Base-by-base conservation (phyloP, 1,140 invertebrate species). In the Trachymyrmex cornetzi region DNA sequence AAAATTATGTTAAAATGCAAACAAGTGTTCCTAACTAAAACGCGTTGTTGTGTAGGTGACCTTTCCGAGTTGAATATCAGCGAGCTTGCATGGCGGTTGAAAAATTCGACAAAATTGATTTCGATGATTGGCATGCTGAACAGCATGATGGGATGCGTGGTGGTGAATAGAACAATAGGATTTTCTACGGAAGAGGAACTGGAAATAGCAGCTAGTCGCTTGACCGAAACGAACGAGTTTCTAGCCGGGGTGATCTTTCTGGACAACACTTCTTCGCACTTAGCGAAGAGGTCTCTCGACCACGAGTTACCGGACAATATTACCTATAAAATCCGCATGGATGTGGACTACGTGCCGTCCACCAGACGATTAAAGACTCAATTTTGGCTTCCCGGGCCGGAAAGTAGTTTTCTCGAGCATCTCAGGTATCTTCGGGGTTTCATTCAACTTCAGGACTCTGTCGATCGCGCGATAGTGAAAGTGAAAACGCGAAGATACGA, bases 391-490 rank as follows among this genome's bases (percentile, higher is more conserved):
- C 97, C 97, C 0, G 97, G 97, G 0, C 96, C 97, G 0, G 96
- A 97, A 84, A 94, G 94, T 2, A 96, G 94, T 87, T 97, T 97
- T 93, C 91, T 97, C 11, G 96, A 97, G 63, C 95, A 97, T 91
- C 95, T 97, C 85, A 95, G 97, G 30, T 97, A 97, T 90, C 96
- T 97, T 91, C 95, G 97, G 0, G 97, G 97, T 1, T 97, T 97
- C 89, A 94, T 97, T 1, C 96, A 97, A 89, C 95, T 97, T 11
- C 97, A 97, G 90, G 96, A 97, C 82, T 95, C 96, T 9, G 94
- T 97, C 12, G 97, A 97, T 90, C 95, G 95, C 64, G 96, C 96
- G 11, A 96, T 97, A 16, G 96, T 97, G 22, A 93, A 96, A 69
- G 85, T 95, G 1, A 94, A 95, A 69, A 90, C 93, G 5, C 94